Percentiles rank a stretch among this genome's conserved stretches.
Conservation (phyloP, 2,888 invertebrate genomes). For the Drosophila phalerata region DNA sequence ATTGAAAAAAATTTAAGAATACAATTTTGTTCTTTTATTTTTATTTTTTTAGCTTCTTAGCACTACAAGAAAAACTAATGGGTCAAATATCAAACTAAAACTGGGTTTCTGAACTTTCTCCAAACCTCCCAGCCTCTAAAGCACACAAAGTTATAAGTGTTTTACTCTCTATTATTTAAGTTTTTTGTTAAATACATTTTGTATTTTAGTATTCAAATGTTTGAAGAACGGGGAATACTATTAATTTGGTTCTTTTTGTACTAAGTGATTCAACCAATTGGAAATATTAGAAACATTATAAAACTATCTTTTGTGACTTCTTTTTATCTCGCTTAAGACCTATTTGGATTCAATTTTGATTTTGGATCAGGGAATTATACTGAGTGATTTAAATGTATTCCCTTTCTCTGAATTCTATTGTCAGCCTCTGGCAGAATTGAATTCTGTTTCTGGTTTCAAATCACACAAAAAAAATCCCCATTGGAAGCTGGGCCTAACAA, state of each 20-base stretch:
- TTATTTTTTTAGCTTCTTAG: too few relatives aligned
- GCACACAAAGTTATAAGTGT: too few relatives aligned
- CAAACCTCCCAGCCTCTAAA: too few relatives aligned
- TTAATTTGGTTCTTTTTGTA: neutral
- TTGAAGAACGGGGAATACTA: neutral
- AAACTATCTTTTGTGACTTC: neutral
- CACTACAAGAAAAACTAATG: too few relatives aligned
- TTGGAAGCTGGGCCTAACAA: constrained; percentile 15
- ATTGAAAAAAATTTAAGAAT: too few relatives aligned
- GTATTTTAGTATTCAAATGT: neutral
- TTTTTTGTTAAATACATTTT: neutral
- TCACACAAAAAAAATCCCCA: constrained; percentile 36
- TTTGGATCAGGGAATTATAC: neutral
- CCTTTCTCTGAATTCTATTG: constrained; percentile 16
- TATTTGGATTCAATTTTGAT: neutral
- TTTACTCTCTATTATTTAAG: neutral
- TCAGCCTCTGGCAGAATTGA: neutral
- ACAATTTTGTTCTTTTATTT: too few relatives aligned
- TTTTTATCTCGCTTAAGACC: neutral
- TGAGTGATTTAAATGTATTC: constrained; percentile 28
- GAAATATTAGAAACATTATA: neutral
- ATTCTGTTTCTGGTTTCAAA: constrained; percentile 1
- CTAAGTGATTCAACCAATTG: neutral
- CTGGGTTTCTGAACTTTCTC: too few relatives aligned
- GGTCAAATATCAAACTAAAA: too few relatives aligned